Evolutionary conservation across 1,140 invertebrate species (phyloP), one percentile per base, ranked within the genome.

Genomic region (Hetaerina americana): DNA sequence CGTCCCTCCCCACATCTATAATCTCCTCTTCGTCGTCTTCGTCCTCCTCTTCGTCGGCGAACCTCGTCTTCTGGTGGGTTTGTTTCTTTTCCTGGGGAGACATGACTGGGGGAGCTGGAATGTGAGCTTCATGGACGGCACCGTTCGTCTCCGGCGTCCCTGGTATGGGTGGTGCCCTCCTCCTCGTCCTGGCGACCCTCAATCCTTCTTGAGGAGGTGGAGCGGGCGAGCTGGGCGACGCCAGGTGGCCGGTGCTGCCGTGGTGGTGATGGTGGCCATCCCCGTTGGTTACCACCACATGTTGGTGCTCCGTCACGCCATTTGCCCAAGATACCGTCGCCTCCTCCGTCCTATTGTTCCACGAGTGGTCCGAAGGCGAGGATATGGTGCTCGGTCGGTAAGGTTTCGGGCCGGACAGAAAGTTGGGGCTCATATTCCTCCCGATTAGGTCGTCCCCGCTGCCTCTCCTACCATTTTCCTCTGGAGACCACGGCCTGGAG

Each of bases 11-110:
- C 22, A 49, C 70, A 86, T 86, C 5, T 84, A 84, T 8, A 84
- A 81, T 0, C 85, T 84, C 67, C 86, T 81, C 8, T 75, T 79
- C n/a, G 70, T 75, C 12, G 77, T 75, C 8, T 1, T 57, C 40
- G 18, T 68, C 25, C 3, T 1, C 25, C 25, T 68, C 25, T 25
- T 68, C 25, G 28, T 70, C 70, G 5, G 70, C 70, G 29, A 70
- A 70, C 0, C 70, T 6, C 40, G 70, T 70, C 28, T 70, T 70
- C 28, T 70, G 70, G 22, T 29, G 31, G 40, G 40, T 12, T 1
- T 57, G 40, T 57, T 79, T 76, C 70, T 81, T 78, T 66, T 69
- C 28, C n/a, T n/a, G n/a, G 74, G 72, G 26, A 76, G 78, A n/a
- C 78, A 72, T 18, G 78, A 74, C 6, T 74, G 77, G 8, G 77